Evolutionary conservation across 2,113 vertebrate genomes (phyloP), one percentile per base, ranked within the genome.

Genomic region (Monopterus albus): DNA sequence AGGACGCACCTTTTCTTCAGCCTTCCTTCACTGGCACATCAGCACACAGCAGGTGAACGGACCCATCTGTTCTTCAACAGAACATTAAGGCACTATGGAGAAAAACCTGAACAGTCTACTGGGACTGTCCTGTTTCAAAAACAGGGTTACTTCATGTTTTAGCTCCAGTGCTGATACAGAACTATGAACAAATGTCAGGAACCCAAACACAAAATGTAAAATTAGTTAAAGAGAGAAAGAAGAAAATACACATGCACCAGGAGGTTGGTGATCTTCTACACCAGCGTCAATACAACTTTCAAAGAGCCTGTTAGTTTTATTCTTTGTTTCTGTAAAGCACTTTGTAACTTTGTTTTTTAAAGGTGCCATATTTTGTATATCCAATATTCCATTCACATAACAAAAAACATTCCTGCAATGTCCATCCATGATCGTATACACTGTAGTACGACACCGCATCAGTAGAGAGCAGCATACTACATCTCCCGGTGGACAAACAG

Each of bases 71-170:
- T 40, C 57, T n/a, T 17, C 36, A 80, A 60, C 69, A 63, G 12
- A 71, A 77, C 73, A 20, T 70, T 81, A 87, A 87, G 86, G 86
- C 86, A 87, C 86, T 85, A 81, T 79, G 67, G 77, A 81, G 62
- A 36, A 47, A 69, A 46, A 56, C 5, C 23, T 1, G 47, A 66
- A 63, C 14, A 25, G 71, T 72, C 62, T 65, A 72, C 59, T 49
- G 69, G 64, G 49, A 14, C 53, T n/a, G 2, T 11, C n/a, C 9
- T 14, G 35, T 6, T 31, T 18, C 1, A 35, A 50, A 0, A 8
- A 29, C 6, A 0, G 29, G 2, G 45, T 8, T 46, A 31, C 8
- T 13, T 29, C 4, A 9, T 21, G 36, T 25, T 42, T 59, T 40
- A 43, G 29, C 68, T 45, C 10, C 5, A 11, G 29, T n/a, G 18